Percentiles rank a stretch among this genome's conserved stretches.
phyloP scores from a whole-genome alignment of 2,113 vertebrate species.

The Fukomys damarensis region DNA sequence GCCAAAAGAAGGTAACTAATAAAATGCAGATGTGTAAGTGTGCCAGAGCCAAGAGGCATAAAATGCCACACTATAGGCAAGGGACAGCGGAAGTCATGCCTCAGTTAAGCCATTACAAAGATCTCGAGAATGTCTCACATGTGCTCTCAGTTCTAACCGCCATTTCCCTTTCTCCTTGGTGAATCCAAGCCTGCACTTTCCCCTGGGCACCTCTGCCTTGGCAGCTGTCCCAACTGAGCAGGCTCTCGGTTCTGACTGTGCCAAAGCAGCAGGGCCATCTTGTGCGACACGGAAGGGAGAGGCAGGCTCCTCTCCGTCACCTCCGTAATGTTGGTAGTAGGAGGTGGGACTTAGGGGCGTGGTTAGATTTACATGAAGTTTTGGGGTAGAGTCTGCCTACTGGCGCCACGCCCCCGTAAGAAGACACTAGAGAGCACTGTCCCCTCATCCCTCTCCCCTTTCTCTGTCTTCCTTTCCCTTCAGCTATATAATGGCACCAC shows the following conservation, averaged over 20 bases:
- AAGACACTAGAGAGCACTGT: not conserved
- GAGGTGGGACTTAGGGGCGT: not conserved
- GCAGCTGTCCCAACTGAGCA: too few species aligned
- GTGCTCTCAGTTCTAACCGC: not conserved
- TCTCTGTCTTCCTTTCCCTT: not conserved
- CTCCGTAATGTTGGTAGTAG: not conserved
- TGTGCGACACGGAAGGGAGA: not conserved
- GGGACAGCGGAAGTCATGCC: not conserved
- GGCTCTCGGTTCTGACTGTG: rapidly evolving
- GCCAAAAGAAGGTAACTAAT: not conserved
- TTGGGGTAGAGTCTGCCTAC: not conserved
- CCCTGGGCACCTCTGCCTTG: not conserved
- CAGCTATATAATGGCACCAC: not conserved
- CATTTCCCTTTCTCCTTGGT: not conserved
- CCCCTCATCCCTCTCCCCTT: not conserved
- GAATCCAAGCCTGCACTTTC: not conserved
- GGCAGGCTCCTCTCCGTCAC: not conserved
- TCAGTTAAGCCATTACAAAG: not conserved
- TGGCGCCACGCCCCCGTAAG: not conserved
- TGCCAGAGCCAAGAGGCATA: not conserved
- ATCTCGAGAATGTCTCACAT: not conserved
- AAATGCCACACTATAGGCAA: not conserved
- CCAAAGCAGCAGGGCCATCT: not conserved
- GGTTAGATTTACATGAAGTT: not conserved
- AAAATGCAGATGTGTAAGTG: not conserved